Percentiles rank a stretch among this genome's conserved stretches.
Conservation (phyloP, 2,113 vertebrate species). For the Agelaius phoeniceus region DNA sequence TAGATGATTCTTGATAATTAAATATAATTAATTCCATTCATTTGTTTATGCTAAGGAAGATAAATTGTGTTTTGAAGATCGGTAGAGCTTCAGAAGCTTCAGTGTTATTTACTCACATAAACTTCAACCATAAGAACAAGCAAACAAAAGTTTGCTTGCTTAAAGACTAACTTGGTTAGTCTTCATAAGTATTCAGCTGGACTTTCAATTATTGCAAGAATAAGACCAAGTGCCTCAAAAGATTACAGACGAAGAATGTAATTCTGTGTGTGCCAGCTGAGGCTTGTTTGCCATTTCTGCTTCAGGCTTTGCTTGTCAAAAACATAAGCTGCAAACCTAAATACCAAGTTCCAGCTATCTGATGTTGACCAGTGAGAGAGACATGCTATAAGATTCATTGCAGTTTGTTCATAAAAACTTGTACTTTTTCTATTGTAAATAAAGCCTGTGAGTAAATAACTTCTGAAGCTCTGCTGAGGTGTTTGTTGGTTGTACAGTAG, state of each 20-base stretch:
- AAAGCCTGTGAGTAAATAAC: neutral
- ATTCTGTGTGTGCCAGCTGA: neutral
- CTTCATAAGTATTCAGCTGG: neutral
- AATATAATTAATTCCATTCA: neutral
- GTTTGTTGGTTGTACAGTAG: neutral
- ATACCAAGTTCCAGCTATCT: neutral
- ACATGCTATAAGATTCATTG: neutral
- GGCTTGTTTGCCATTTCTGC: neutral
- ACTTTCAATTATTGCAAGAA: neutral
- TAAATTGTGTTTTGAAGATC: neutral
- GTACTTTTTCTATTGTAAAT: neutral
- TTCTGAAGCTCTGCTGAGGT: neutral
- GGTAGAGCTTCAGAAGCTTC: neutral
- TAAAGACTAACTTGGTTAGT: neutral
- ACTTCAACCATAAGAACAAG: neutral
- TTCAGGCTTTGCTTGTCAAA: neutral
- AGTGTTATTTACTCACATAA: neutral
- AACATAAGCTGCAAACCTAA: neutral
- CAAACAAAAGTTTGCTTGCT: neutral
- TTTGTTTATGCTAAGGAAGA: neutral
- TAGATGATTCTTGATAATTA: neutral
- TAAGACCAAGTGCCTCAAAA: neutral
- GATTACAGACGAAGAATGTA: neutral
- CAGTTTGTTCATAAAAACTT: neutral
- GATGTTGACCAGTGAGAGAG: neutral